Evolutionary conservation across 2,113 vertebrate species (phyloP).

Genomic region (Mustela lutreola): DNA sequence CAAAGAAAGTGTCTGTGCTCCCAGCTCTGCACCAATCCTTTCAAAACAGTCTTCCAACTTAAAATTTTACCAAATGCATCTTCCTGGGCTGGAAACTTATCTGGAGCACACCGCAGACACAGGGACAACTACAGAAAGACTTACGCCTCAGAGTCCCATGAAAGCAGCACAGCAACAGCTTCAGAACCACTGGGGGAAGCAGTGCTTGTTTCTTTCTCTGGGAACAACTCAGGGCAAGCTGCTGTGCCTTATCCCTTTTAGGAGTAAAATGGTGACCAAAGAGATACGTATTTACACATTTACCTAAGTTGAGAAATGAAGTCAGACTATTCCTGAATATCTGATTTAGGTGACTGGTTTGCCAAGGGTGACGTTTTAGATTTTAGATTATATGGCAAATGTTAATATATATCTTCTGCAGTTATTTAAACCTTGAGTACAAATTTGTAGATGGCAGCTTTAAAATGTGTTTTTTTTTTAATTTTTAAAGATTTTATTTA

Average conservation of each 20-base stretch:
- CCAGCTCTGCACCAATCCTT: constrained; percentile 39
- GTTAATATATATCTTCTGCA: constrained; percentile 33
- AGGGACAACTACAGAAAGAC: background rate
- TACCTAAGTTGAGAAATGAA: constrained; percentile 42
- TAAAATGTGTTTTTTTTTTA: constrained; percentile 26
- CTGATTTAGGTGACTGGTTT: background rate
- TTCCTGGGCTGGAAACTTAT: background rate
- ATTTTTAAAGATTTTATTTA: no score
- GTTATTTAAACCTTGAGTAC: constrained; percentile 54
- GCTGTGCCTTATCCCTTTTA: background rate
- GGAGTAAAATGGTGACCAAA: constrained; percentile 35
- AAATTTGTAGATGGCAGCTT: constrained; percentile 16
- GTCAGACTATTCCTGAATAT: constrained; percentile 20
- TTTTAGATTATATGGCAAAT: constrained; percentile 33
- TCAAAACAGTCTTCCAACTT: background rate
- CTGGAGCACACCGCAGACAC: background rate
- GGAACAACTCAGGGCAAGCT: background rate
- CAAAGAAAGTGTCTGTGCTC: background rate
- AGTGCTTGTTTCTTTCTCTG: background rate
- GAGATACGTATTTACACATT: constrained; percentile 3
- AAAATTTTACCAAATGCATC: constrained; percentile 18
- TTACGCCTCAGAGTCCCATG: background rate
- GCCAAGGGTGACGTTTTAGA: background rate
- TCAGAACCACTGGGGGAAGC: background rate
- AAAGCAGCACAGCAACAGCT: background rate